phyloP scores from a whole-genome alignment of 1,140 invertebrate genomes.

The Monochamus saltuarius region DNA sequence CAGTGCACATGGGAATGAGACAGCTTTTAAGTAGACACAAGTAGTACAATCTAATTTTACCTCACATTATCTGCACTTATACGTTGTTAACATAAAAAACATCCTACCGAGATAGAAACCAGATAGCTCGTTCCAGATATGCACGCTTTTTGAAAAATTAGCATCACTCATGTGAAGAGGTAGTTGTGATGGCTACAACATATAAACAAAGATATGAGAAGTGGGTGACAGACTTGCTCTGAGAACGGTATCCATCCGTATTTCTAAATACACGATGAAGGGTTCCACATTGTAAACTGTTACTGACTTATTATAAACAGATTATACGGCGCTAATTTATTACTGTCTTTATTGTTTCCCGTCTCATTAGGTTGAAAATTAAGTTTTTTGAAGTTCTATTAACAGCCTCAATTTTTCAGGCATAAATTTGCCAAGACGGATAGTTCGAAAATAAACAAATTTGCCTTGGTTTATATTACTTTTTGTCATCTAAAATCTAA shows the following conservation, averaged over 20 bases:
- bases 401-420: slow-evolving; percentile 11
- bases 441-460: slow-evolving; percentile 7
- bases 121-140: slow-evolving; percentile 11
- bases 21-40: slow-evolving; percentile 1
- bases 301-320: slow-evolving; percentile 45
- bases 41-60: slow-evolving; percentile 9
- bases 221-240: slow-evolving; percentile 42
- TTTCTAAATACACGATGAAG: slow-evolving; percentile 32
- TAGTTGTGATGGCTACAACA: slow-evolving; percentile 9
- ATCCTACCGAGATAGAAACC: slow-evolving; percentile 8
- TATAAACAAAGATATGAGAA: slow-evolving; percentile 41
- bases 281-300: slow-evolving; percentile 42
- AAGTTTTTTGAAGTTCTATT: slow-evolving; percentile 20
- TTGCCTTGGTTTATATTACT: not conserved
- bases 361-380: slow-evolving; percentile 26
- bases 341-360: slow-evolving; percentile 43
- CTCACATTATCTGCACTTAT: slow-evolving; percentile 13
- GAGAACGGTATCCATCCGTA: slow-evolving; percentile 25
- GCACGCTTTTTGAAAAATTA: slow-evolving; percentile 19
- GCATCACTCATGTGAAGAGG: slow-evolving; percentile 13
- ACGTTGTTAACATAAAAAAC: slow-evolving; percentile 6
- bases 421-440: slow-evolving; percentile 10
- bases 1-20: not conserved
- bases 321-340: slow-evolving; percentile 44
- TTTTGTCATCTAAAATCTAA: slow-evolving; percentile 8